Evolutionary conservation across 2,113 vertebrate genomes (phyloP).

Genomic region (Helogale parvula): DNA sequence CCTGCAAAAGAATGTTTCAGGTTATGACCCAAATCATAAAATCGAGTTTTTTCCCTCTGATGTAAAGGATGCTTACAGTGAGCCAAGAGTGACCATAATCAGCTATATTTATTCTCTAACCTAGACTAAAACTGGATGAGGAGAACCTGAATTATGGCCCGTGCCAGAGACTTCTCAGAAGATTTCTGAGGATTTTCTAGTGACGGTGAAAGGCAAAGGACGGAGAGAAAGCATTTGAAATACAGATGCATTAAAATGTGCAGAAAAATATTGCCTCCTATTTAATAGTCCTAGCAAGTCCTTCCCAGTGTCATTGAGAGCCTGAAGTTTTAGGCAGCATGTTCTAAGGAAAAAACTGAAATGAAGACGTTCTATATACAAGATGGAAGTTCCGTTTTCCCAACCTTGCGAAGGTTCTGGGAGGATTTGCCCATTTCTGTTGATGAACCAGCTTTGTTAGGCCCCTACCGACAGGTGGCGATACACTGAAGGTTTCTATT

Average conservation of each 20-base stretch:
- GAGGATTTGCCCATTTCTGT: background rate
- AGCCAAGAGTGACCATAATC: background rate
- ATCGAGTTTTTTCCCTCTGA: background rate
- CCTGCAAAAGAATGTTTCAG: background rate
- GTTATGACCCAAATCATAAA: background rate
- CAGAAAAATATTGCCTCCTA: conserved; percentile 47
- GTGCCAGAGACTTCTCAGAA: background rate
- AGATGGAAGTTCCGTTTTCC: background rate
- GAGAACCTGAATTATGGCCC: background rate
- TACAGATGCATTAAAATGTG: background rate
- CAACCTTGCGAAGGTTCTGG: background rate
- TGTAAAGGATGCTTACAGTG: background rate
- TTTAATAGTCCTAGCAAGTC: background rate
- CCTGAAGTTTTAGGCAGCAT: background rate
- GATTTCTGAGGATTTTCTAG: conserved; percentile 35
- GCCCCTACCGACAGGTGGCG: background rate
- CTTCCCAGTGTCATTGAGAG: background rate
- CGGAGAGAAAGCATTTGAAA: conserved; percentile 10
- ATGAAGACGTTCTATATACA: background rate
- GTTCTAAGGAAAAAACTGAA: background rate
- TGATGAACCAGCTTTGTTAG: background rate
- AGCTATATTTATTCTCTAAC: conserved; percentile 10
- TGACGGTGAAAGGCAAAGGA: conserved; percentile 37
- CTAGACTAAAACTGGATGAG: conserved; percentile 25
- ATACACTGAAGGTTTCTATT: background rate